Base-by-base conservation (phyloP, 2,888 invertebrate genomes). In the Philopedon plagiatum region DNA sequence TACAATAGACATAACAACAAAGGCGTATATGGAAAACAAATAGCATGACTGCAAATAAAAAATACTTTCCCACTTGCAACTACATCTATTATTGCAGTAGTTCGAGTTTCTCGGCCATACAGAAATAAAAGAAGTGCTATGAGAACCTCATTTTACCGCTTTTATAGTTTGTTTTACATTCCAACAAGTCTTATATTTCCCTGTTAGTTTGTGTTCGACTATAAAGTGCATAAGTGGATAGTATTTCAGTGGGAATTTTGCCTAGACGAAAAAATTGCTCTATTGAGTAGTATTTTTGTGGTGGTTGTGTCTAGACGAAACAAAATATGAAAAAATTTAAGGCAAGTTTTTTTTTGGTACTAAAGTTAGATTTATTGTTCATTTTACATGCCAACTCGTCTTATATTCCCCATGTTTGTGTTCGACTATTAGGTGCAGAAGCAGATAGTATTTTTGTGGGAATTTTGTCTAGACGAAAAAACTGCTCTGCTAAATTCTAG, bases 101-200 rank as follows among this genome's bases (percentile, higher is more conserved):
- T 57, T 37, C 39, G 21, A 37, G 57, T 39, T 58, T 41, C 39
- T 58, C 58, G 41, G 23, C 58, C 23, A 39, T 44, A 44, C 26
- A 29, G n/a, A 15, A 41, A 39, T 49, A 63, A 51, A 63, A 34
- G 34, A 37, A 37, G 51, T 34, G 51, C 62, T 54, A 34, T 51
- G 62, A 63, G 62, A 63, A 63, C 51, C 13, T 51, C 51, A 49
- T 63, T 63, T 51, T 63, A 51, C 37, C 34, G 49, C 32, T 61
- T n/a, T 61, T 19, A 61, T 54, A 29, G 51, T 26, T 54, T 54
- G 46, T 61, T 63, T 63, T 37, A 37, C 51, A 63, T 51, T 37
- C 51, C 51, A 61, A 46, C 44, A 60, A 44, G 44, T 44, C 46
- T 61, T 39, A 61, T 58, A 41, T 61, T 29, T 29, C 32, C 26